A percentile compares a stretch with the other conserved stretches of the same genome.
Evolutionary conservation across 1,140 invertebrate species (phyloP).

Genomic region (Caenorhabditis latens): DNA sequence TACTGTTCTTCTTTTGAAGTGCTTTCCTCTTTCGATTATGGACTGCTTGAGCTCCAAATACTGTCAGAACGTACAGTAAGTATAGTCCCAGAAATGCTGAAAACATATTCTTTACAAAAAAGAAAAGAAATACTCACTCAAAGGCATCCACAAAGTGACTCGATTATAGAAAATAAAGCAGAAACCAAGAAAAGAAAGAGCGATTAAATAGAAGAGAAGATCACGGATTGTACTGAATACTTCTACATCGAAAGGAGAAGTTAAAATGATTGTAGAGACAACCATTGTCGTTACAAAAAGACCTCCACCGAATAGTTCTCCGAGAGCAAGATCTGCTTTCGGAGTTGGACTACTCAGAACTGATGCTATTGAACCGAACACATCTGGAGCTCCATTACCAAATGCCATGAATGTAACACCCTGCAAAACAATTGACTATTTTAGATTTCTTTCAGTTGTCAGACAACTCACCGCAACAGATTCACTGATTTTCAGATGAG

Average conservation of each 20-base stretch:
- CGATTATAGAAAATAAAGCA: slow-evolving; percentile 78
- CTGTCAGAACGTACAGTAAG: slow-evolving; percentile 34
- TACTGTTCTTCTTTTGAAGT: slow-evolving; percentile 2
- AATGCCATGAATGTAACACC: slow-evolving; percentile 87
- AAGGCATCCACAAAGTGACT: slow-evolving; percentile 78
- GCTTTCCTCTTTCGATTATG: slow-evolving; percentile 49
- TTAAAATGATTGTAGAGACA: slow-evolving; percentile 81
- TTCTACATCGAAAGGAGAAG: slow-evolving; percentile 81
- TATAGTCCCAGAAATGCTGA: slow-evolving; percentile 42
- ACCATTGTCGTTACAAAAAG: slow-evolving; percentile 84
- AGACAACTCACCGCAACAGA: slow-evolving; percentile 81
- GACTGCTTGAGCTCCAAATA: slow-evolving; percentile 8
- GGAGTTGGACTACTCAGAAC: slow-evolving; percentile 78
- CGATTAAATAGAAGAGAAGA: slow-evolving; percentile 82
- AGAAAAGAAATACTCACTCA: neutral
- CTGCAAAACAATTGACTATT: neutral
- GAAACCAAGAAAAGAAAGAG: slow-evolving; percentile 80
- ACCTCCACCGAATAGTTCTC: slow-evolving; percentile 81
- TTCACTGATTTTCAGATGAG: slow-evolving; percentile 82
- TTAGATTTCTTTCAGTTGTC: neutral
- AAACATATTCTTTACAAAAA: neutral
- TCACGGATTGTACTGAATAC: slow-evolving; percentile 79
- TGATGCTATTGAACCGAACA: slow-evolving; percentile 83
- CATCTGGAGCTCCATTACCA: slow-evolving; percentile 85
- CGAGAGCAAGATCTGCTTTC: slow-evolving; percentile 81